Conservation (phyloP, 2,888 invertebrate species). For the Chrysotoxum bicinctum region DNA sequence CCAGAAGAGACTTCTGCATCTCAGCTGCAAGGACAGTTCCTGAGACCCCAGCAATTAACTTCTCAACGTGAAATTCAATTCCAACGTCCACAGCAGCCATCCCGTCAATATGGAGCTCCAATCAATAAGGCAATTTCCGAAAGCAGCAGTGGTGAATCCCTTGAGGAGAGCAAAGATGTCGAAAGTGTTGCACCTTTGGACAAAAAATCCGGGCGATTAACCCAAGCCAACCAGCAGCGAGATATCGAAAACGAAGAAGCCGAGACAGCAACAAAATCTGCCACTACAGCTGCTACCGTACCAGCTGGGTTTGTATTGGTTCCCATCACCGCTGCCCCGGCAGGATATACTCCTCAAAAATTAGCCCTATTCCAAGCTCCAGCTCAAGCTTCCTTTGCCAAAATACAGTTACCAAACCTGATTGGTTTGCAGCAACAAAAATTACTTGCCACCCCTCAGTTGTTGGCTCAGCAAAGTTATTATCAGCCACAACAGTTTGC, state of each 20-base stretch:
- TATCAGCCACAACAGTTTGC: constrained; percentile 64
- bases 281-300: constrained; percentile 8
- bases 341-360: constrained; percentile 54
- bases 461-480: constrained; percentile 21
- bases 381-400: constrained; percentile 43
- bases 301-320: constrained; percentile 45
- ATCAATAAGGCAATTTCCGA: constrained; percentile 25
- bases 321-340: constrained; percentile 38
- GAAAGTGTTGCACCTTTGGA: constrained; percentile 49
- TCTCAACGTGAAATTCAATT: constrained; percentile 48
- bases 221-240: constrained; percentile 40
- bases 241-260: constrained; percentile 63
- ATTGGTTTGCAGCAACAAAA: constrained; percentile 45
- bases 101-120: constrained; percentile 58
- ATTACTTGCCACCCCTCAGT: constrained; percentile 28
- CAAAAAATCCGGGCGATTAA: constrained; percentile 43
- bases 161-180: constrained; percentile 60
- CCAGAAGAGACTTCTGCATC: constrained; percentile 34
- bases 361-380: constrained; percentile 47
- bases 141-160: constrained; percentile 43
- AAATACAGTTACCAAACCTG: constrained; percentile 44
- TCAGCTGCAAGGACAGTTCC: constrained; percentile 35
- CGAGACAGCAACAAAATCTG: constrained; percentile 22
- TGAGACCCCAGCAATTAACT: constrained; percentile 37
- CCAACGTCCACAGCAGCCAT: constrained; percentile 42